Percentiles rank a stretch among this genome's conserved stretches.
Evolutionary conservation across 2,797 vertebrate species (phyloP).

Genomic region (Ambastaia sidthimunki): DNA sequence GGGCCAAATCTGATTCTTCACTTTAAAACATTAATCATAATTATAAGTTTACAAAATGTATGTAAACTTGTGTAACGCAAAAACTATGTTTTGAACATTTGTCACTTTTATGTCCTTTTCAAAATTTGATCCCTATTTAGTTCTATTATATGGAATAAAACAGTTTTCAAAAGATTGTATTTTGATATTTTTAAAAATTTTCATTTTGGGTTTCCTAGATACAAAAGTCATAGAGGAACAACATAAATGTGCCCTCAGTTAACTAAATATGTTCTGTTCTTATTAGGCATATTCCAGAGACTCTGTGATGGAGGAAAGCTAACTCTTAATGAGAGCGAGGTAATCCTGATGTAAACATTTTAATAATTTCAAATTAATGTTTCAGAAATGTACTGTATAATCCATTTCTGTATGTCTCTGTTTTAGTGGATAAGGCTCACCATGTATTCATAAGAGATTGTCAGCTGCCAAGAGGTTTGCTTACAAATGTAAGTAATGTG

Average conservation of each 20-base stretch:
- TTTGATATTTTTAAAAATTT: no score
- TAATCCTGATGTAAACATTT: conserved; percentile 51
- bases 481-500: neutral
- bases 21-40: no score
- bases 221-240: neutral
- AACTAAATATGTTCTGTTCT: neutral
- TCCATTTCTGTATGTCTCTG: neutral
- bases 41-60: no score
- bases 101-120: no score
- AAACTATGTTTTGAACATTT: no score
- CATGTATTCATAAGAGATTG: conserved; percentile 19
- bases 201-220: no score
- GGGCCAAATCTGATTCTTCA: no score
- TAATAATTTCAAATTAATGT: neutral
- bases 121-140: no score
- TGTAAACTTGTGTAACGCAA: no score
- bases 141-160: no score
- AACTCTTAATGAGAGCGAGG: conserved; percentile 42
- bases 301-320: conserved; percentile 28
- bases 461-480: neutral
- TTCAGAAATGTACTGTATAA: no score
- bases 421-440: conserved; percentile 25
- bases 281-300: conserved; percentile 36
- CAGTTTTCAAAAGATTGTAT: no score
- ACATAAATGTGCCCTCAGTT: neutral